Evolutionary conservation across 2,113 vertebrate genomes (phyloP), one percentile per base, ranked within the genome.

Genomic region (Recurvirostra avosetta): DNA sequence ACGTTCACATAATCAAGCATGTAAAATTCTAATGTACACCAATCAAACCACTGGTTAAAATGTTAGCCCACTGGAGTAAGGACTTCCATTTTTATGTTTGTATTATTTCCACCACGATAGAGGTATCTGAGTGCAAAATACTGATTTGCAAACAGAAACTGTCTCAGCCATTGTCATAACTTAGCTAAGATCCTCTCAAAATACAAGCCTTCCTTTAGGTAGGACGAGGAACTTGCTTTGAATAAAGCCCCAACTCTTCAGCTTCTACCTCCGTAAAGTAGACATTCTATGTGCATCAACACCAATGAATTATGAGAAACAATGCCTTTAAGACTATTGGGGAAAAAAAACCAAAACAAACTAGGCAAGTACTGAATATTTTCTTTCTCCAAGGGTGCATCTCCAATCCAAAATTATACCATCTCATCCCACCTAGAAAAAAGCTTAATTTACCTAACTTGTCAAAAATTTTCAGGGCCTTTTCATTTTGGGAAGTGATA

Each of bases 241-340:
- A 75, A 75, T 11, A 71, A 8, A n/a, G 7, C 1, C 15, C 8
- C 12, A 73, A 20, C 34, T 32, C 38, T 50, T 82, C 34, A 78
- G 53, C 13, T 77, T 73, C 62, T 76, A 36, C 6, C 52, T 38
- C 36, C 3, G 1, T 30, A 81, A 67, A 41, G 56, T 34, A 53
- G 29, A 68, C 3, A 4, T 32, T 52, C 45, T 21, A 50, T 32
- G 72, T 0, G 2, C 40, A 77, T 45, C 1, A 0, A 53, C 53
- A 62, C 9, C 49, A 62, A 21, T 20, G 17, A 47, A 30, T 65
- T 70, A 50, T 19, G 25, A 84, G 25, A 72, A 50, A 67, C 38
- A 68, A 38, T 0, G 1, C 22, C 23, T 49, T 53, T 32, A 70
- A 87, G 16, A 52, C 20, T 52, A 18, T 0, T 25, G 10, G 36